Conservation (phyloP, 1,140 invertebrate species). For the Drosophila rufa region DNA sequence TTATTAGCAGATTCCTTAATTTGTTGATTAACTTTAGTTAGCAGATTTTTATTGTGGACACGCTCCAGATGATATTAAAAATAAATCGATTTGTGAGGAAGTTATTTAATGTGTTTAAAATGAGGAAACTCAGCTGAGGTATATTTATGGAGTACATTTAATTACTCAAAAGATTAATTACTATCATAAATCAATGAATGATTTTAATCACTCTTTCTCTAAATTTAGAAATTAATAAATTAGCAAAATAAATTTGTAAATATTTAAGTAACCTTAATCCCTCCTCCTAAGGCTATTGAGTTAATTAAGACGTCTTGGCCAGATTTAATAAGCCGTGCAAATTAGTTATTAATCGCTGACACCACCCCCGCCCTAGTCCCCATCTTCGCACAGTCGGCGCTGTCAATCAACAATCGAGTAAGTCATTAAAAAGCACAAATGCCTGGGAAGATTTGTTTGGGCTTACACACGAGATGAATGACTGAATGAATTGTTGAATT, state of each 20-base stretch:
- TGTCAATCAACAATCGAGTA: slow-evolving; percentile 46
- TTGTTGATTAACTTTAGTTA: slow-evolving; percentile 13
- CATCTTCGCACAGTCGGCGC: slow-evolving; percentile 24
- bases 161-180: too few relatives aligned
- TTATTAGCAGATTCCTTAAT: slow-evolving; percentile 16
- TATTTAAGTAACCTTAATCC: slow-evolving; percentile 1
- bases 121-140: not conserved
- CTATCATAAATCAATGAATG: too few relatives aligned
- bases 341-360: slow-evolving; percentile 43
- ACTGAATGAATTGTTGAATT: slow-evolving; percentile 67
- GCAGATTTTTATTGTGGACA: not conserved
- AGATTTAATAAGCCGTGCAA: slow-evolving; percentile 34
- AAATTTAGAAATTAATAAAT: not conserved
- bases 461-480: slow-evolving; percentile 43
- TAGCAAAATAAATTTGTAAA: not conserved
- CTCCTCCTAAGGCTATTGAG: not conserved
- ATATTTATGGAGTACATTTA: too few relatives aligned
- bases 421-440: slow-evolving; percentile 44
- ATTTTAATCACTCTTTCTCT: not conserved
- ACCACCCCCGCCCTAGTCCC: slow-evolving; percentile 19
- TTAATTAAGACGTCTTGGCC: slow-evolving; percentile 34
- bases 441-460: slow-evolving; percentile 40
- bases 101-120: not conserved
- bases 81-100: not conserved
- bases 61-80: slow-evolving; percentile 1